Evolutionary conservation across 2,888 invertebrate genomes (phyloP), one percentile per base, ranked within the genome.

Genomic region (Coenonympha glycerion): DNA sequence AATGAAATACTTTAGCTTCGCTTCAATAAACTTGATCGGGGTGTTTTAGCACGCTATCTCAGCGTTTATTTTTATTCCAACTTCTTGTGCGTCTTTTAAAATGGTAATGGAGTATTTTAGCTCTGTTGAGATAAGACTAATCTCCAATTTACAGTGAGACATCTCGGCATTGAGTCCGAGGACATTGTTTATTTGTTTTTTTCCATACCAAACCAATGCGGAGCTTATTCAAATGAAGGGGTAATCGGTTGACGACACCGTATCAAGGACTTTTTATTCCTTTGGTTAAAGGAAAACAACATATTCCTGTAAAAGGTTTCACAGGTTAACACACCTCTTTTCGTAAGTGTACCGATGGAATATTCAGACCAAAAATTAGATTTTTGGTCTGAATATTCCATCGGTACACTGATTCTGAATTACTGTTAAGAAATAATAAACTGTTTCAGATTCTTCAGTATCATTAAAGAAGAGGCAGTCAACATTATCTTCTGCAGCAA

Each of bases 151-250:
- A 49, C 48, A 53, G 47, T 50, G 40, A 53, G 45, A 56, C 50
- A 52, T 52, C 46, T 49, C 46, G 21, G 50, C 26, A 33, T 57
- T 55, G 47, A 47, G 30, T 47, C 26, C 37, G 37, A 40, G n/a
- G 41, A 31, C 40, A 44, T 40, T 50, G 46, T 73, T 44, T 42
- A 49, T 55, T 47, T 36, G 28, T 46, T 21, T 36, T 36, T 52
- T 53, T 34, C 33, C 48, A 53, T 47, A 54, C 44, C 44, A 39
- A 39, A 42, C 46, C 41, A 40, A 74, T 69, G 70, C 66, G 59
- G 64, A 69, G 70, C 64, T 76, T 79, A 79, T 76, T 74, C 69
- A 76, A 79, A 79, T 77, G 69, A 68, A 53, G 33, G 47, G 36
- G 46, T 39, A 50, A 56, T 56, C 49, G 52, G 52, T 52, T 52